A percentile compares a stretch with the other conserved stretches of the same genome.
These are phyloP conservation scores for Gnathonemus echidnorhynchus DNA, from an alignment of 2,113 vertebrate genomes.

Conservation along the genomic window DNA sequence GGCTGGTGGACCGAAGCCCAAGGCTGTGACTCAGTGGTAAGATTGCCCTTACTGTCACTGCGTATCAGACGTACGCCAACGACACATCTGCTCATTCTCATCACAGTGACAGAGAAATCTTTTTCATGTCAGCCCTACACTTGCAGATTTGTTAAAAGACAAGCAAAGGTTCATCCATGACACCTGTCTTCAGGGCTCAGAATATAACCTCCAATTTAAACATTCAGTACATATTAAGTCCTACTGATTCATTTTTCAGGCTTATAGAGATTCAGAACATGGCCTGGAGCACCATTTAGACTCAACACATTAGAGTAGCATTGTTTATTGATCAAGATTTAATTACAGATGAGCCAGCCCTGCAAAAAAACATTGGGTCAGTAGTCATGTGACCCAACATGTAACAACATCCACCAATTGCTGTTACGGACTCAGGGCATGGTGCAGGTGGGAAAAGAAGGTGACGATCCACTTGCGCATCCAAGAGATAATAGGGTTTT, in stretches of 20 bases:
- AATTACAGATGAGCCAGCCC: background rate
- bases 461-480: too few species aligned
- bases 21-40: background rate
- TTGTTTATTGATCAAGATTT: background rate
- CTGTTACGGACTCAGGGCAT: too few species aligned
- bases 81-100: background rate
- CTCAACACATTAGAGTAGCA: background rate
- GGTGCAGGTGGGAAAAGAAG: too few species aligned
- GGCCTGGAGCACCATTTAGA: background rate
- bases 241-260: background rate
- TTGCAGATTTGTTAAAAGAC: background rate
- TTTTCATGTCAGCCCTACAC: background rate
- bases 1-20: background rate
- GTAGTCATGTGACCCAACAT: background rate
- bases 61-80: background rate
- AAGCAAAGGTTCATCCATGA: background rate
- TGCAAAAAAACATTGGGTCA: background rate
- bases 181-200: background rate
- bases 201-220: background rate
- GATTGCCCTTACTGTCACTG: background rate
- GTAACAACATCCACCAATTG: background rate
- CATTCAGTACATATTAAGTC: background rate
- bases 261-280: background rate
- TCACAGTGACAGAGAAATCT: background rate
- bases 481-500: too few species aligned